Base-by-base conservation (phyloP, 2,113 vertebrate species). In the Terrapene triunguis region DNA sequence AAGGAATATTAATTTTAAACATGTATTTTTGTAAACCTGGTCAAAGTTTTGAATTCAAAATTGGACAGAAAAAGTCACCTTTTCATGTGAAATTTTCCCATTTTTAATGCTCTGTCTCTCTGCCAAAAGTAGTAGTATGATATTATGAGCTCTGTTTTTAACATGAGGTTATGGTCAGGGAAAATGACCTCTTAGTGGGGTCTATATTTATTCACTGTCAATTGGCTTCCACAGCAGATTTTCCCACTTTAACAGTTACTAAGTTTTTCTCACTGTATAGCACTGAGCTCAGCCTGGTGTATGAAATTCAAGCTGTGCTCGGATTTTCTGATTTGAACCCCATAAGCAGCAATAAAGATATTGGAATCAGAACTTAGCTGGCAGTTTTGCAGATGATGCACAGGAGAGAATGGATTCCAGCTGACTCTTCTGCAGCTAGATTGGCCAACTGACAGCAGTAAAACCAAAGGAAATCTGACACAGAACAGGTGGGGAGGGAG, bases 381-480 rank as follows among this genome's bases (percentile, higher is more conserved):
- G 95, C 94, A 87, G 89, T 97, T 95, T 65, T 97, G 96, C 96
- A 95, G 96, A 92, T 95, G 97, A 97, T 95, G 97, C 96, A 97
- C 55, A 22, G 85, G 83, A 93, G 89, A 79, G 89, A 53, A 76
- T 6, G 27, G 96, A 62, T 92, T 96, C 96, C 97, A 97, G 96
- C 97, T 97, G 96, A 94, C 95, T 97, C 92, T 89, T 94, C 85
- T 48, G 90, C 90, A 59, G 94, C 55, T 69, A 88, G 0, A 0
- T 90, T 97, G 96, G 96, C 92, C 93, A 42, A 81, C 51, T 91
- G 92, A 90, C 96, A 97, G 92, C 53, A 96, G n/a, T 85, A 83
- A 74, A 97, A 80, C 85, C 87, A 89, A 82, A 59, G 53, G 92
- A 88, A 96, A 92, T 91, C 90, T 92, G 92, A 87, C 92, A 88